These are phyloP conservation scores for Caerostris darwini DNA, from an alignment of 1,140 invertebrate genomes.

Conservation along the genomic window DNA sequence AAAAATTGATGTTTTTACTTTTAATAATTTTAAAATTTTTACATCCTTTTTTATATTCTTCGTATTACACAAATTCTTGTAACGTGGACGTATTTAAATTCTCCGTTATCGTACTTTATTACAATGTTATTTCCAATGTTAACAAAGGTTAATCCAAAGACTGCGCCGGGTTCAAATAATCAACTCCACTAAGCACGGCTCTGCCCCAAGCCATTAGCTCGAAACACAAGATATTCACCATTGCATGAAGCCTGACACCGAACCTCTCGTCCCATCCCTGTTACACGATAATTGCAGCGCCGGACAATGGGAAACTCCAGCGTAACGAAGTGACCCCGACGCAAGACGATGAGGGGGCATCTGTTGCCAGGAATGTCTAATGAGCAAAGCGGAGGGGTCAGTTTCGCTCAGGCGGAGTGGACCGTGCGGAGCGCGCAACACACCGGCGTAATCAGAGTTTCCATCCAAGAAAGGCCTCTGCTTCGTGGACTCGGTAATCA, in stretches of 20 bases:
- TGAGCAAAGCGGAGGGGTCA: slow-evolving; percentile 4
- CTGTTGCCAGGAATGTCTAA: slow-evolving; percentile 53
- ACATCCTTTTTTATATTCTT: too few species aligned
- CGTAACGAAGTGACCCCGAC: slow-evolving; percentile 43
- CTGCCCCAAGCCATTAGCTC: background rate
- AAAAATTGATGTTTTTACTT: too few species aligned
- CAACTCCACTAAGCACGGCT: background rate
- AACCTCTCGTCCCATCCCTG: too few species aligned
- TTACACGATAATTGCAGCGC: slow-evolving; percentile 26
- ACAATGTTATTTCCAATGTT: too few species aligned
- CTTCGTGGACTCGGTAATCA: slow-evolving; percentile 23
- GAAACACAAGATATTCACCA: background rate
- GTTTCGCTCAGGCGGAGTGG: background rate
- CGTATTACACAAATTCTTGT: too few species aligned
- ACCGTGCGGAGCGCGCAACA: background rate
- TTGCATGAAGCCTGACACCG: background rate
- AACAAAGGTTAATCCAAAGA: too few species aligned
- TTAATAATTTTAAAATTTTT: too few species aligned
- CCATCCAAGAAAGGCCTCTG: background rate
- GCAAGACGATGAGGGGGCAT: background rate
- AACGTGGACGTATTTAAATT: too few species aligned
- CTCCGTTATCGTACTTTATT: too few species aligned
- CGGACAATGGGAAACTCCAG: background rate
- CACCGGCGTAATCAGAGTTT: slow-evolving; percentile 15
- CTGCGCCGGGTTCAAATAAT: too few species aligned